Conservation (phyloP, 2,113 vertebrate genomes). For the Pachyramphus minor region DNA sequence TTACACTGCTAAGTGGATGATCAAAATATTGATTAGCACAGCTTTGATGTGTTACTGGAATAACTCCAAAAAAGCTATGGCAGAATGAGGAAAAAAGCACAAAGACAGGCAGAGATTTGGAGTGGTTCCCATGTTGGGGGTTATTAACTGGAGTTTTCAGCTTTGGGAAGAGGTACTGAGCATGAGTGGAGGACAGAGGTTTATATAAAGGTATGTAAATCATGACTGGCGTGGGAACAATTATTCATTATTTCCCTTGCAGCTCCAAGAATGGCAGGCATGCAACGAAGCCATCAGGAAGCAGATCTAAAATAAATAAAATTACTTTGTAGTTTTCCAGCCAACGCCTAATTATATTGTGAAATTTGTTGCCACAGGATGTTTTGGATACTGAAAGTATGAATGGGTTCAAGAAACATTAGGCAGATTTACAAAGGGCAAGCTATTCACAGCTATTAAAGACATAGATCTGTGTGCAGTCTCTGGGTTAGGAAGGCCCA, state of each 20-base stretch:
- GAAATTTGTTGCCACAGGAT: slow-evolving; percentile 66
- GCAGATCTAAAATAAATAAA: slow-evolving; percentile 65
- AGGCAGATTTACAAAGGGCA: slow-evolving; percentile 34
- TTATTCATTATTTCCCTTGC: neutral
- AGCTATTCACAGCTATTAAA: neutral
- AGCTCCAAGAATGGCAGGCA: slow-evolving; percentile 13
- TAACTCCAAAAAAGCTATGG: neutral
- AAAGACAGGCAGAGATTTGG: neutral
- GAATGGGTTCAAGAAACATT: slow-evolving; percentile 50
- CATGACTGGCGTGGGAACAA: neutral
- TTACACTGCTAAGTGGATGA: neutral
- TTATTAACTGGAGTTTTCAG: neutral
- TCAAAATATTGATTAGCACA: neutral
- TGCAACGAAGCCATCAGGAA: slow-evolving; percentile 30
- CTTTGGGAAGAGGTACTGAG: neutral
- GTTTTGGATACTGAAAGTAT: slow-evolving; percentile 61
- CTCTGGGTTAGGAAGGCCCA: slow-evolving; percentile 8
- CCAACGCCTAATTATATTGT: slow-evolving; percentile 56
- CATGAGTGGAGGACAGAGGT: neutral
- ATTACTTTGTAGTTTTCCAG: slow-evolving; percentile 56
- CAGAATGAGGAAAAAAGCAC: neutral
- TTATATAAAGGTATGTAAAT: slow-evolving; percentile 38
- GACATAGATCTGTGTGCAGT: neutral
- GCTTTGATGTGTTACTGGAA: neutral
- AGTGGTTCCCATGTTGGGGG: neutral